A percentile compares a stretch with the other conserved stretches of the same genome.
phyloP scores from a whole-genome alignment of 2,113 vertebrate species.

The Archocentrus centrarchus region DNA sequence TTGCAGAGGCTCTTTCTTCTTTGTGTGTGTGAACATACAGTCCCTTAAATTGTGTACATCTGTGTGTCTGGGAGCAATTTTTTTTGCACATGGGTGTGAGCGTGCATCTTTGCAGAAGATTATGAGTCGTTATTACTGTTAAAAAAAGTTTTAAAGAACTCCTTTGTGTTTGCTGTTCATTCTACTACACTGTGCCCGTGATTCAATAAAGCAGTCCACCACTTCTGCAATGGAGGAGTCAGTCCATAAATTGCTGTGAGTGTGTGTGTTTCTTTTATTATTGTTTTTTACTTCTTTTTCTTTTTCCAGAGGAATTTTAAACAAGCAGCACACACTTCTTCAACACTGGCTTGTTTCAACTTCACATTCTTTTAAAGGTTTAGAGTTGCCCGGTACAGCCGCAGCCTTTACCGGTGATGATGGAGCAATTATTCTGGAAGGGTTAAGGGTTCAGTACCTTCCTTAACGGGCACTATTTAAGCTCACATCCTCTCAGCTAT shows the following conservation, averaged over 20 bases:
- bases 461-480: conserved; percentile 1
- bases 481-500: background rate
- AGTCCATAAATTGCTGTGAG: background rate
- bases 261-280: background rate
- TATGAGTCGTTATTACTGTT: conserved; percentile 60
- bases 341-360: background rate
- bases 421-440: background rate
- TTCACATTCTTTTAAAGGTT: conserved; percentile 20
- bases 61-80: conserved; percentile 64
- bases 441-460: background rate
- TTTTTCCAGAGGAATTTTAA: background rate
- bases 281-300: background rate
- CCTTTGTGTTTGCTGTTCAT: conserved; percentile 34
- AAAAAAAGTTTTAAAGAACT: conserved; percentile 34
- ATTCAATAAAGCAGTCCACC: conserved; percentile 13
- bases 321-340: background rate
- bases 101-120: conserved; percentile 39
- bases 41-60: conserved; percentile 54
- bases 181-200: background rate
- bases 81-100: conserved; percentile 41
- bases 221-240: background rate
- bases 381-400: conserved; percentile 10
- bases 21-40: conserved; percentile 36
- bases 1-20: background rate
- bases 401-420: conserved; percentile 1